Conservation (phyloP, 2,888 invertebrate genomes). For the Volucella bombylans region DNA sequence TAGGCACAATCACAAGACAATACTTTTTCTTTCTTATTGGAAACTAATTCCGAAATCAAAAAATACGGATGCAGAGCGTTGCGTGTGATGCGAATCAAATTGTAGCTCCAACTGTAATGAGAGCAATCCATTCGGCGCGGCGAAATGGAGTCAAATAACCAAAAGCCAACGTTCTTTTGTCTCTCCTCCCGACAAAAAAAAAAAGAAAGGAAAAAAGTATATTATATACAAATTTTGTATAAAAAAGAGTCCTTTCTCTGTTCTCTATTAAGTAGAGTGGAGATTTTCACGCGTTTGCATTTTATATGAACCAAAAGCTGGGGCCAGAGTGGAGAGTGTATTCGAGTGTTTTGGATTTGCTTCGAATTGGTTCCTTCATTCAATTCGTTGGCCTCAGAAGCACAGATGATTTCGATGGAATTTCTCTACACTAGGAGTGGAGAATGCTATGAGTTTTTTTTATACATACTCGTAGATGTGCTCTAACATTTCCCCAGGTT, state of each 20-base stretch:
- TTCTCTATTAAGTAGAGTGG: conserved; percentile 54
- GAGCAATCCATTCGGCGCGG: conserved; percentile 66
- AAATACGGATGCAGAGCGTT: conserved; percentile 54
- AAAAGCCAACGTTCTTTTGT: conserved; percentile 33
- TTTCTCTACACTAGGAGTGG: conserved; percentile 43
- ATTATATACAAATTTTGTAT: conserved; percentile 14
- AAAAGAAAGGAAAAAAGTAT: conserved; percentile 30
- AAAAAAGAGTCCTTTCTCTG: conserved; percentile 57
- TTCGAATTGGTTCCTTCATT: conserved; percentile 31
- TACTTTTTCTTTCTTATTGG: conserved; percentile 22
- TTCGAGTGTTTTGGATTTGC: conserved; percentile 2
- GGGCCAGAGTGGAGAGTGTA: background rate
- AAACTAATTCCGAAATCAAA: conserved; percentile 47
- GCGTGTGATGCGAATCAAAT: conserved; percentile 70
- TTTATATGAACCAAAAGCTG: conserved; percentile 29
- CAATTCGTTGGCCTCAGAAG: conserved; percentile 29
- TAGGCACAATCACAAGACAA: conserved; percentile 20
- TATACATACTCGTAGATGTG: background rate
- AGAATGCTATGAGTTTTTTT: conserved; percentile 4
- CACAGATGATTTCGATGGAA: conserved; percentile 43
- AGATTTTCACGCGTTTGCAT: conserved; percentile 66
- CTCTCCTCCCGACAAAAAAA: conserved; percentile 15
- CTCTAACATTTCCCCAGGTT: conserved; percentile 4
- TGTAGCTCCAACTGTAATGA: conserved; percentile 74
- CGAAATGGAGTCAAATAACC: conserved; percentile 70